Evolutionary conservation across 37 sponge, comb jelly and placozoan genomes (phyloP).

Genomic region (Halisarca cf. caerulea): DNA sequence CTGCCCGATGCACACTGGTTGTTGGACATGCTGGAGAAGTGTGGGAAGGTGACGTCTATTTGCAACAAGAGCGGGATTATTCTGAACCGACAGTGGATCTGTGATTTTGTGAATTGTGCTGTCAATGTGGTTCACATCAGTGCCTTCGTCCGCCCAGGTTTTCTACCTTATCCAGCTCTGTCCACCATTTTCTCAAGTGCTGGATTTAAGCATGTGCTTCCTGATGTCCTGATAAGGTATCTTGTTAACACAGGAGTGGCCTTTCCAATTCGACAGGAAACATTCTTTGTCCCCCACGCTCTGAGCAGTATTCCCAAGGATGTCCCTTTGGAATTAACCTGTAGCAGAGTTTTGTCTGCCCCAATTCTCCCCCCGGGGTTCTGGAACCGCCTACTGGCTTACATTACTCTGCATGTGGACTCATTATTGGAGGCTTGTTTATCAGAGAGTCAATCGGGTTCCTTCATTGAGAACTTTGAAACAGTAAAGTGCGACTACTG

Average conservation of each 20-base stretch:
- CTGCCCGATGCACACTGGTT: slow-evolving; percentile 5
- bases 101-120: slow-evolving; percentile 11
- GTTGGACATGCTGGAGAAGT: not conserved
- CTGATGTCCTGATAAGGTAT: not conserved
- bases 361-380: slow-evolving; percentile 1
- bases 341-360: slow-evolving; percentile 17
- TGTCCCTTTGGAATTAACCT: not conserved
- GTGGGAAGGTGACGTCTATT: not conserved
- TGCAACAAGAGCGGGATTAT: not conserved
- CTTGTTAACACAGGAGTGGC: slow-evolving; percentile 8
- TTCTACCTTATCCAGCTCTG: slow-evolving; percentile 1
- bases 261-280: not conserved
- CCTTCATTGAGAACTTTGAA: not conserved
- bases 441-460: no score
- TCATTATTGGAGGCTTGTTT: not conserved
- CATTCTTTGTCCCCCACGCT: slow-evolving; percentile 12
- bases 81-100: slow-evolving; percentile 18
- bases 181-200: slow-evolving; percentile 9
- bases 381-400: slow-evolving; percentile 17
- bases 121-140: slow-evolving; percentile 11
- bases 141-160: slow-evolving; percentile 1
- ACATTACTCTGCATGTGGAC: not conserved
- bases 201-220: not conserved
- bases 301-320: not conserved
- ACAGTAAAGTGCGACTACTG: not conserved